These are phyloP conservation scores for Chrysopa pallens DNA, from an alignment of 1,140 invertebrate genomes.

Conservation along the genomic window DNA sequence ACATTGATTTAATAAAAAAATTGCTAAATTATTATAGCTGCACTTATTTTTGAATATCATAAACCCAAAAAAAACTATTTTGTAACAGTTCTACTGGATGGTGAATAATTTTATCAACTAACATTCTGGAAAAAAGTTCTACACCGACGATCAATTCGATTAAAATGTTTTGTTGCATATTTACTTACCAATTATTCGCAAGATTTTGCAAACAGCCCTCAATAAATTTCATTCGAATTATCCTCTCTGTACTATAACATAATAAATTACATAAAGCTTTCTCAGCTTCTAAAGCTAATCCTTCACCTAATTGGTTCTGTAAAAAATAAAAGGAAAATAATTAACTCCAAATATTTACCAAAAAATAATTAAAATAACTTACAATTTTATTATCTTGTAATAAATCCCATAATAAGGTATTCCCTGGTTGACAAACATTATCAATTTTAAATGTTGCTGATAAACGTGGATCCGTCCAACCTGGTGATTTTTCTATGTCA, in stretches of 20 bases:
- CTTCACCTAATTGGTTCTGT: constrained; percentile 66
- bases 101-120: no score
- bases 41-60: no score
- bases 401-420: constrained; percentile 84
- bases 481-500: constrained; percentile 2
- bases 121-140: no score
- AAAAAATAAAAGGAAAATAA: constrained; percentile 12
- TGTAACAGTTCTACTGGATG: no score
- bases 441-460: constrained; percentile 46
- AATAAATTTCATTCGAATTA: constrained; percentile 84
- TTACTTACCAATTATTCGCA: constrained; percentile 51
- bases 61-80: no score
- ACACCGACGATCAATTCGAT: no score
- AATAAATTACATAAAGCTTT: constrained; percentile 76
- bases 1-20: no score
- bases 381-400: constrained; percentile 82
- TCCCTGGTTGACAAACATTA: constrained; percentile 71
- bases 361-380: constrained; percentile 22
- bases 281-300: constrained; percentile 75
- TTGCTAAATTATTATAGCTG: no score
- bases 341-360: neutral
- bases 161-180: no score
- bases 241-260: constrained; percentile 74
- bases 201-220: constrained; percentile 85
- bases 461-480: constrained; percentile 14